These are phyloP conservation scores for Rotaria socialis DNA, from an alignment of 2,888 invertebrate species.

Conservation along the genomic window DNA sequence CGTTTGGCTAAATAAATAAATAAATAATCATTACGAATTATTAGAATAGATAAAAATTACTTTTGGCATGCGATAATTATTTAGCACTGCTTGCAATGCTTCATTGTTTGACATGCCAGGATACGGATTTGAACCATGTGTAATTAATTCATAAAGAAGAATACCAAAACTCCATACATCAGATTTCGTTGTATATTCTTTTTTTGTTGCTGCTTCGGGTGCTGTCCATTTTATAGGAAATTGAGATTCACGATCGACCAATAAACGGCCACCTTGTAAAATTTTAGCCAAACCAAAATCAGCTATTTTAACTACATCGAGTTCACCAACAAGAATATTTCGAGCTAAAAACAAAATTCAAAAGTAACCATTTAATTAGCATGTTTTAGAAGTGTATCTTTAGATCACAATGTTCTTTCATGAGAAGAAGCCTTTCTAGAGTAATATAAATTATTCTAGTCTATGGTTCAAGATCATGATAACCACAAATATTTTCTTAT, in stretches of 20 bases:
- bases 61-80: slow-evolving; percentile 43
- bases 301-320: slow-evolving; percentile 70
- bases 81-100: slow-evolving; percentile 42
- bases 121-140: slow-evolving; percentile 46
- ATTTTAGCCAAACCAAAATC: slow-evolving; percentile 96
- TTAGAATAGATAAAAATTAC: not conserved
- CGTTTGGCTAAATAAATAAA: slow-evolving; percentile 6
- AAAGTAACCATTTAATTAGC: too few species aligned
- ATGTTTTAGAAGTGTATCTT: too few species aligned
- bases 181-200: slow-evolving; percentile 46
- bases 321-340: slow-evolving; percentile 61
- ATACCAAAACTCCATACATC: slow-evolving; percentile 47
- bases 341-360: slow-evolving; percentile 51
- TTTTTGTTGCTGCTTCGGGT: slow-evolving; percentile 43
- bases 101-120: slow-evolving; percentile 46
- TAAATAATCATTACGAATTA: too few species aligned
- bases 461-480: too few species aligned
- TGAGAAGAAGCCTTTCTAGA: too few species aligned
- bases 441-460: too few species aligned
- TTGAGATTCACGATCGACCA: slow-evolving; percentile 36
- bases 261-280: slow-evolving; percentile 71
- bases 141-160: slow-evolving; percentile 45
- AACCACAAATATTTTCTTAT: too few species aligned
- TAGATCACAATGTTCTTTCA: too few species aligned
- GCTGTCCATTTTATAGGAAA: slow-evolving; percentile 47